Base-by-base conservation (phyloP, 2,113 vertebrate genomes). In the Prietella phreatophila region DNA sequence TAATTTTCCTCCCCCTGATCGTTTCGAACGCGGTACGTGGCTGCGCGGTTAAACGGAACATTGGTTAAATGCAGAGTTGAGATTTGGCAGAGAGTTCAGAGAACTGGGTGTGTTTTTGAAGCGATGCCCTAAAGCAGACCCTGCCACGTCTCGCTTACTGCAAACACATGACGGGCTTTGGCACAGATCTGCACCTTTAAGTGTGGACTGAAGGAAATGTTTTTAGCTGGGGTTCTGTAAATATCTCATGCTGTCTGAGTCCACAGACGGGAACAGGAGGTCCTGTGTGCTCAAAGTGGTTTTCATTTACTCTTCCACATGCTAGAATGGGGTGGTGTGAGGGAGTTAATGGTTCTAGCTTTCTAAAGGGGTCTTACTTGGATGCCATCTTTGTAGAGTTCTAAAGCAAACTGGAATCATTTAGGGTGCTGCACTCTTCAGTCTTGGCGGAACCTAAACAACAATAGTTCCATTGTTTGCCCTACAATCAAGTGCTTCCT, bases 141-240 rank as follows among this genome's bases (percentile, higher is more conserved):
- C 92, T 91, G 90, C 89, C 91, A 93, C 91, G 93, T 92, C 90
- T 93, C 88, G 90, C 89, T 91, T 91, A 92, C 92, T 91, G 88
- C 87, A 78, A 81, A 89, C 93, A 92, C 93, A 93, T 93, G 94
- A 95, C 93, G 94, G 94, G 93, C 89, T 91, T 85, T 94, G 94
- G 94, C 94, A 95, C 89, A 89, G 89, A 63, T 56, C 86, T 92
- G 88, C 90, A 91, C 91, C 88, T 90, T 91, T 93, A 93, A 94
- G 91, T 92, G 92, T 92, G 61, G 39, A 92, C 92, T 93, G 91
- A 91, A 90, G 91, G 90, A 94, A 94, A 94, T 92, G 88, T 91
- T 83, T 92, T 60, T 89, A 82, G 80, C 63, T 36, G 20, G 56
- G 81, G 42, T 80, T 83, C 20, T 61, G 55, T 63, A 69, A 73